These are phyloP conservation scores for Xanthia icteritia DNA, from an alignment of 2,888 invertebrate species.

Conservation along the genomic window DNA sequence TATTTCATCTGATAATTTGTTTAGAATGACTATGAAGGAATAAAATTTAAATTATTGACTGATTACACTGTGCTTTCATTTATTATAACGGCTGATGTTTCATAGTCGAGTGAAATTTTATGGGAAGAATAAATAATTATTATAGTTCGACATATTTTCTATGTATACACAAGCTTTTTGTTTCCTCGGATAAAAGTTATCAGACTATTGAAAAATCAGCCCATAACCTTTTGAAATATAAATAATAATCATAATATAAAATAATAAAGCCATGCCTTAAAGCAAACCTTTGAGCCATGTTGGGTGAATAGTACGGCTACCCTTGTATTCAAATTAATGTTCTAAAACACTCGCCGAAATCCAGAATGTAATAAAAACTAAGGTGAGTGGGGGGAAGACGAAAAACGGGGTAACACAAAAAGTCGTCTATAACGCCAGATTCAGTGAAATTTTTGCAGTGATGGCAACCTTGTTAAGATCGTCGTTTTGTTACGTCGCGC, in stretches of 20 bases:
- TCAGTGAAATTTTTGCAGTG: no score
- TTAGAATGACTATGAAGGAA: conserved; percentile 77
- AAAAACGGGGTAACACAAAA: no score
- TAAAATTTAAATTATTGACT: conserved; percentile 87
- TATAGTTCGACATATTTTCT: not conserved
- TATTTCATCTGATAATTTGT: conserved; percentile 76
- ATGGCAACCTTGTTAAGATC: no score
- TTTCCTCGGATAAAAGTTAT: not conserved
- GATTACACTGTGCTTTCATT: conserved; percentile 70
- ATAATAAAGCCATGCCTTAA: no score
- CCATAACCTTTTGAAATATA: not conserved
- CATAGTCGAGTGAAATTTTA: not conserved
- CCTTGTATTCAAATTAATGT: not conserved
- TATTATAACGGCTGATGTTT: not conserved
- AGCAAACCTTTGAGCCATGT: not conserved
- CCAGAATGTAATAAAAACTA: no score
- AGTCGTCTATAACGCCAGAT: no score
- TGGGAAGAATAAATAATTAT: not conserved
- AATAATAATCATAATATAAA: no score
- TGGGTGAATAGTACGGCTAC: not conserved
- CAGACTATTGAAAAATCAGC: not conserved
- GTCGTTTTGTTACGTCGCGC: no score
- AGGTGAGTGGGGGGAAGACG: no score
- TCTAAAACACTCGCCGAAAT: no score
- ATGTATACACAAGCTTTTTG: not conserved